These are phyloP conservation scores for Moxostoma hubbsi DNA, from an alignment of 2,797 vertebrate species.

Conservation along the genomic window DNA sequence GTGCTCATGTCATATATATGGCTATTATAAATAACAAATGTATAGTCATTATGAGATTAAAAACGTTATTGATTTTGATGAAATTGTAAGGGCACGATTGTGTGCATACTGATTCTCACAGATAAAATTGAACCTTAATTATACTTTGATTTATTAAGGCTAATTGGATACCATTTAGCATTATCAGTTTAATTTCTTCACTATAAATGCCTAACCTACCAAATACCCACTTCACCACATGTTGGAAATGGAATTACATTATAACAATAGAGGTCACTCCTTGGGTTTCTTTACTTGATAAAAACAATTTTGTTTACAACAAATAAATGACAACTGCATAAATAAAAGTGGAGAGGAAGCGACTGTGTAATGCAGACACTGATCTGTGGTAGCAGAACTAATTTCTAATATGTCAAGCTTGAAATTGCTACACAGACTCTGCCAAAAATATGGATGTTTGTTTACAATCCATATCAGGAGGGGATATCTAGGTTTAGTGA, in stretches of 20 bases:
- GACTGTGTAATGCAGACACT: constrained; percentile 47
- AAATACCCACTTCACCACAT: constrained; percentile 35
- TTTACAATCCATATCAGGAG: constrained; percentile 62
- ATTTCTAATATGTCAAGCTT: constrained; percentile 66
- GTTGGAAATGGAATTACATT: constrained; percentile 35
- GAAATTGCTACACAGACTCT: constrained; percentile 64
- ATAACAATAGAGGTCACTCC: constrained; percentile 36
- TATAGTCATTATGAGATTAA: not conserved
- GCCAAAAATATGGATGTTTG: constrained; percentile 61
- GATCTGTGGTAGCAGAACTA: constrained; percentile 59
- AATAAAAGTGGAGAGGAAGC: constrained; percentile 51
- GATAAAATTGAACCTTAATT: constrained; percentile 40
- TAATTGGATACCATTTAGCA: constrained; percentile 48
- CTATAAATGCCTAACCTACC: constrained; percentile 17
- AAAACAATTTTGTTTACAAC: constrained; percentile 60
- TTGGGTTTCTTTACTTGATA: constrained; percentile 49
- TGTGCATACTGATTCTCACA: constrained; percentile 16
- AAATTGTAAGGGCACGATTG: constrained; percentile 26
- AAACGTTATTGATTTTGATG: constrained; percentile 43
- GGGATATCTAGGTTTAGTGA: constrained; percentile 55
- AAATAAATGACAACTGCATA: constrained; percentile 58
- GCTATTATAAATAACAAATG: not conserved
- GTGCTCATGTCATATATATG: not conserved
- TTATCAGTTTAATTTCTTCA: constrained; percentile 15
- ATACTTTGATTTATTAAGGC: constrained; percentile 44